Conservation (phyloP, 2,888 invertebrate genomes). For the Temnothorax ravouxi region DNA sequence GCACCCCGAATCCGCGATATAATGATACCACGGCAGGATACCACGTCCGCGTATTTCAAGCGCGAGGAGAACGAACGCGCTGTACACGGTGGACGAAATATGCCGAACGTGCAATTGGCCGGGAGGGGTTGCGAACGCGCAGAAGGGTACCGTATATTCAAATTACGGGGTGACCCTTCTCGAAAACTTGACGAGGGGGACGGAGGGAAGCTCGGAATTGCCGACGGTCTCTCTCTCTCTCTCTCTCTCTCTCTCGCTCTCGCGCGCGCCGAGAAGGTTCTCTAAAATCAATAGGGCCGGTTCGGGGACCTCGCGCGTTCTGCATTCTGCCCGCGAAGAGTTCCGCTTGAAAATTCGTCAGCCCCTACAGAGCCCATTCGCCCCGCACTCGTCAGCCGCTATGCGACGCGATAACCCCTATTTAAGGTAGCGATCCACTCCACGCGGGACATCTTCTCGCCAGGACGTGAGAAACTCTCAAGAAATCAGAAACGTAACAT, state of each 20-base stretch:
- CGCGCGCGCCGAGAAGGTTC: constrained; percentile 60
- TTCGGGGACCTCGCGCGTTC: constrained; percentile 46
- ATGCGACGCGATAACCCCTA: constrained; percentile 1
- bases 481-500: constrained; percentile 11
- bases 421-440: constrained; percentile 15
- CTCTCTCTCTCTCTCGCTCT: not conserved
- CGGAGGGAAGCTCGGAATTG: constrained; percentile 59
- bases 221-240: constrained; percentile 18
- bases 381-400: not conserved
- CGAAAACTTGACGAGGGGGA: constrained; percentile 70
- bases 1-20: not conserved
- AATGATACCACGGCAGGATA: constrained; percentile 15
- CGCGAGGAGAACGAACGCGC: constrained; percentile 27
- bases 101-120: constrained; percentile 65
- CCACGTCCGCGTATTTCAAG: constrained; percentile 16
- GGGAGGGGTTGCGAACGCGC: constrained; percentile 27
- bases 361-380: not conserved
- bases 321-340: constrained; percentile 46
- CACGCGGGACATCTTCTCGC: not conserved
- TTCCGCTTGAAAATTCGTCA: constrained; percentile 56
- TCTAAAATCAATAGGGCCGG: constrained; percentile 74
- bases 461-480: constrained; percentile 41
- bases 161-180: constrained; percentile 73
- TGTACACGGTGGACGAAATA: constrained; percentile 53
- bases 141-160: constrained; percentile 71